Conservation (phyloP, 2,797 vertebrate species). For the Trichosurus vulpecula region DNA sequence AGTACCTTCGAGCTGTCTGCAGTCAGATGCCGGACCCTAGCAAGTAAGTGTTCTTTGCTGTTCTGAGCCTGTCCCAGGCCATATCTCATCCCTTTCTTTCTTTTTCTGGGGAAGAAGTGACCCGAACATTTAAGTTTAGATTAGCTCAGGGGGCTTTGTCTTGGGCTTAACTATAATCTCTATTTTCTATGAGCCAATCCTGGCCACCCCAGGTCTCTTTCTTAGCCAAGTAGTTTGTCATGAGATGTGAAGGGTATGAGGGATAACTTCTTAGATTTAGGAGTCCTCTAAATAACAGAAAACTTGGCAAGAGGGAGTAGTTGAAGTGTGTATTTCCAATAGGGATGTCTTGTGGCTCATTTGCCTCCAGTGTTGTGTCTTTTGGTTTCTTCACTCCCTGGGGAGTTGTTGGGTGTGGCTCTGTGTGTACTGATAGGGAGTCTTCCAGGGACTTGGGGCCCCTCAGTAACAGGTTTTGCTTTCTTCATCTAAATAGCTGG, state of each 20-base stretch:
- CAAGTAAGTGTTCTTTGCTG: conserved; percentile 90
- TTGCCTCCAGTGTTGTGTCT: not conserved
- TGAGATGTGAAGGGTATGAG: not conserved
- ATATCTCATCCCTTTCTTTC: not conserved
- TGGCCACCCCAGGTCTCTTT: conserved; percentile 23
- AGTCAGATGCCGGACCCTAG: conserved; percentile 98
- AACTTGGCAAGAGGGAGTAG: conserved; percentile 19
- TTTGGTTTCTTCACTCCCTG: conserved; percentile 24
- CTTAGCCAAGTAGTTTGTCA: conserved; percentile 26
- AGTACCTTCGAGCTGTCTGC: conserved; percentile 95
- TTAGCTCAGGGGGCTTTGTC: not conserved
- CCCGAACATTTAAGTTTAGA: not conserved
- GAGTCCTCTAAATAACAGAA: conserved; percentile 52
- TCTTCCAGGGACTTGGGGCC: not conserved
- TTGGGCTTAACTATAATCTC: not conserved
- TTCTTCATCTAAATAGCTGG: conserved; percentile 88
- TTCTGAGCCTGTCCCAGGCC: not conserved
- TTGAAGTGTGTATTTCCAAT: not conserved
- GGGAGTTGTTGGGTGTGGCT: not conserved
- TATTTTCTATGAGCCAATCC: not conserved
- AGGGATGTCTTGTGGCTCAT: conserved; percentile 31
- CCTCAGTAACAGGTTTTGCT: conserved; percentile 21
- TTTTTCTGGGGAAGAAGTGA: not conserved
- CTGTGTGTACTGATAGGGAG: not conserved
- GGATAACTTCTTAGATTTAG: conserved; percentile 49